Conservation (phyloP, 2,797 vertebrate species). For the Pangasius krempfi region DNA sequence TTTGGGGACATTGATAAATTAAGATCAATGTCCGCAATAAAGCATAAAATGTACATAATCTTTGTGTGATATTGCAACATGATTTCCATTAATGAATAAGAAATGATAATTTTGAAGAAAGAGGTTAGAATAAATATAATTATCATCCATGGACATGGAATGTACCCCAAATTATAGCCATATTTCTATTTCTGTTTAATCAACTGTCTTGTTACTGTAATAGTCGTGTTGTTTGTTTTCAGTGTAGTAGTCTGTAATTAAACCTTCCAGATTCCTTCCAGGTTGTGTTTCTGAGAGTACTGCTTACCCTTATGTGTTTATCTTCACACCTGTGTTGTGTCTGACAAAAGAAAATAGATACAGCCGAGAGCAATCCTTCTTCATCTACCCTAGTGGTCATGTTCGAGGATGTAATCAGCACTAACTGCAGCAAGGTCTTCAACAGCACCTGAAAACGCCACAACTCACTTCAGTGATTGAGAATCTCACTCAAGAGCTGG, state of each 20-base stretch:
- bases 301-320: background rate
- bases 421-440: conserved; percentile 31
- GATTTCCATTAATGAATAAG: background rate
- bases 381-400: background rate
- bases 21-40: background rate
- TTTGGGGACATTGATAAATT: conserved; percentile 17
- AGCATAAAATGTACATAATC: background rate
- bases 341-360: background rate
- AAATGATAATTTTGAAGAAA: background rate
- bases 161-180: background rate
- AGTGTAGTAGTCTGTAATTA: background rate
- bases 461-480: conserved; percentile 25
- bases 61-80: background rate
- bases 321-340: background rate
- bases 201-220: background rate
- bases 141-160: background rate
- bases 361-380: conserved; percentile 12
- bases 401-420: conserved; percentile 23
- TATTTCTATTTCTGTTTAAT: background rate
- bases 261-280: background rate
- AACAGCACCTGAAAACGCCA: conserved; percentile 9
- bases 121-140: background rate
- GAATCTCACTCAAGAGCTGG: background rate
- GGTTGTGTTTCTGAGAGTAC: background rate
- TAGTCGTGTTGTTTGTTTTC: no score